Conservation (phyloP, 2,113 vertebrate species). For the Dunckerocampus dactyliophorus region DNA sequence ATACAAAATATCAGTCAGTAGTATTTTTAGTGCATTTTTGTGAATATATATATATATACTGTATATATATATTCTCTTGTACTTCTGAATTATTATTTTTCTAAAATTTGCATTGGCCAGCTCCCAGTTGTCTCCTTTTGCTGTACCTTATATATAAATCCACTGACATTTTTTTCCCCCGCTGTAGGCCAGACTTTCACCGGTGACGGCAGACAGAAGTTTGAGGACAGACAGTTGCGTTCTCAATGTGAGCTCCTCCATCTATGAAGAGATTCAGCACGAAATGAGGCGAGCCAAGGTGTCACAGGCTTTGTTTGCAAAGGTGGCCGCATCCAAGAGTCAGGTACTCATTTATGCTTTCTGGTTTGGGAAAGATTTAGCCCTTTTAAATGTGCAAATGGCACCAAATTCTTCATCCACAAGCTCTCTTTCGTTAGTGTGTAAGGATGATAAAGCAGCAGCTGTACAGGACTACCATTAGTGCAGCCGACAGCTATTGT, state of each 20-base stretch:
- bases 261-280: slow-evolving; percentile 70
- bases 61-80: no score
- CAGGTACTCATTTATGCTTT: slow-evolving; percentile 50
- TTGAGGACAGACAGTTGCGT: slow-evolving; percentile 62
- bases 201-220: slow-evolving; percentile 50
- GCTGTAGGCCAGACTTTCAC: slow-evolving; percentile 64
- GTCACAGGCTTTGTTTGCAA: slow-evolving; percentile 67
- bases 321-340: slow-evolving; percentile 68
- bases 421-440: slow-evolving; percentile 16
- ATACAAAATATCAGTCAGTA: no score
- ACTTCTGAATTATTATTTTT: no score
- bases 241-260: slow-evolving; percentile 57
- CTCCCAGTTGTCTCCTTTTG: slow-evolving; percentile 1
- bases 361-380: not conserved
- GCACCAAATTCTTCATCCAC: not conserved
- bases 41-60: no score
- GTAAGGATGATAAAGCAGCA: slow-evolving; percentile 44
- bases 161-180: not conserved
- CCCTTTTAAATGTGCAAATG: not conserved
- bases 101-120: not conserved
- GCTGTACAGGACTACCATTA: slow-evolving; percentile 65
- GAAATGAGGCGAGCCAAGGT: slow-evolving; percentile 73
- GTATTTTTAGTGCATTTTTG: no score
- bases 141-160: slow-evolving; percentile 1
- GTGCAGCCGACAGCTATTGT: slow-evolving; percentile 65